These are phyloP conservation scores for Speoplatyrhinus poulsoni DNA, from an alignment of 2,113 vertebrate species.

Conservation along the genomic window DNA sequence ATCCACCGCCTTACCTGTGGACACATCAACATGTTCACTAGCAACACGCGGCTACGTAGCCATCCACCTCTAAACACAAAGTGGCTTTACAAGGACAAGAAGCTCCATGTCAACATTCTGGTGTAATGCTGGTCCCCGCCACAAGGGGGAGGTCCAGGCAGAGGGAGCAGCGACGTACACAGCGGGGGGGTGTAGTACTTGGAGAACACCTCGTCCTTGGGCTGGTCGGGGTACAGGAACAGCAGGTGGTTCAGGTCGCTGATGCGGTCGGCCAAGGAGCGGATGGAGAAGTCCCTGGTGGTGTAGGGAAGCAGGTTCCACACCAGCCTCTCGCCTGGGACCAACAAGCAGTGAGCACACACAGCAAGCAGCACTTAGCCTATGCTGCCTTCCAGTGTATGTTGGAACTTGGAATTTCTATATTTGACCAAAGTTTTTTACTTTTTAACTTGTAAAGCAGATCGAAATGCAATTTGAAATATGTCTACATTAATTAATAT, in stretches of 20 bases:
- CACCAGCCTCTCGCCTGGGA: slow-evolving; percentile 91
- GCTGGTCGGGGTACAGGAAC: slow-evolving; percentile 91
- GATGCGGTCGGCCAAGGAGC: slow-evolving; percentile 93
- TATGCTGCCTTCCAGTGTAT: too few species aligned
- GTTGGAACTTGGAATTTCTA: too few species aligned
- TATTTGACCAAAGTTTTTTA: too few species aligned
- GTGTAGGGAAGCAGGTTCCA: slow-evolving; percentile 99
- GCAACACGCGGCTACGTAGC: slow-evolving; percentile 77
- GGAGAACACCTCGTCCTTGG: slow-evolving; percentile 95
- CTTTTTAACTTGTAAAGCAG: too few species aligned
- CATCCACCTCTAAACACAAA: slow-evolving; percentile 77
- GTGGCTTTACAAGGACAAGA: too few species aligned
- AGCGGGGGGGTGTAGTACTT: slow-evolving; percentile 97
- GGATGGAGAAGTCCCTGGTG: slow-evolving; percentile 96
- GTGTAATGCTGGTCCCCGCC: neutral
- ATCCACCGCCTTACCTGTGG: slow-evolving; percentile 88
- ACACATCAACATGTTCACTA: neutral
- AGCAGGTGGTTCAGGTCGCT: slow-evolving; percentile 94
- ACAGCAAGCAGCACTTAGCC: neutral
- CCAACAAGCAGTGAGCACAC: neutral
- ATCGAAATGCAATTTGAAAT: too few species aligned
- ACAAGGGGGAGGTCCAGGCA: neutral
- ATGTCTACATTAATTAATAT: too few species aligned
- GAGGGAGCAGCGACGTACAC: slow-evolving; percentile 70
- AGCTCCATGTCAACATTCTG: too few species aligned